Evolutionary conservation across 1,140 invertebrate genomes (phyloP), one percentile per base, ranked within the genome.

Genomic region (Coboldia fuscipes): DNA sequence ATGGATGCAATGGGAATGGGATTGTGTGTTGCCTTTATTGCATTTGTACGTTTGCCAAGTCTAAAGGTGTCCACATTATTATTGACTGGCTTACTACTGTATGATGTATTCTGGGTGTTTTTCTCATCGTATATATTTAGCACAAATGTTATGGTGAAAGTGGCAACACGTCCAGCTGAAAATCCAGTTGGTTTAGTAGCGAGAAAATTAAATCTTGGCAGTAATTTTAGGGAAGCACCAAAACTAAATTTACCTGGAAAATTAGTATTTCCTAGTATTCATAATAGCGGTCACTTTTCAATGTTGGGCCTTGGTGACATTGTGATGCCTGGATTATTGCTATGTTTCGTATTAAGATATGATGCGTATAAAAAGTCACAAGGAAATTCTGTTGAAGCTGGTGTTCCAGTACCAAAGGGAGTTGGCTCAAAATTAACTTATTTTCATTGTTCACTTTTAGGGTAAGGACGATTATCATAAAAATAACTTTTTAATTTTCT

Each of bases 1-100:
- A 96, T 96, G 90, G 90, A 97, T 62, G 88, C 78, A 81, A 67
- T 68, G 76, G 90, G 90, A 30, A 96, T 96, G 86, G 89, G 90
- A 1, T 61, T 97, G 12, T 96, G 92, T 60, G 89, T 96, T 39
- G 89, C 90, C 13, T 96, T 96, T 56, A 96, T 97, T 54, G 89
- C 90, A 15, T 83, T 96, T 56, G 86, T 96, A 40, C 71, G 89
- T 30, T 63, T 97, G 48, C 92, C 90, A 26, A 93, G 86, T 57
- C 66, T 96, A 30, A 96, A 96, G 61, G 92, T 97, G 39, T 96
- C 90, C 16, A 96, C 90, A 13, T 60, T 96, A 39, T 66, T 96
- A 35, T 68, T 96, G 40, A 90, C 89, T 29, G 90, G 89, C 20
- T 66, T 96, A 42, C 72, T 96, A 28, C 79, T 97, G 30, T 97